Evolutionary conservation across 2,797 vertebrate species (phyloP).

Genomic region (Mormyrops boulengeri): DNA sequence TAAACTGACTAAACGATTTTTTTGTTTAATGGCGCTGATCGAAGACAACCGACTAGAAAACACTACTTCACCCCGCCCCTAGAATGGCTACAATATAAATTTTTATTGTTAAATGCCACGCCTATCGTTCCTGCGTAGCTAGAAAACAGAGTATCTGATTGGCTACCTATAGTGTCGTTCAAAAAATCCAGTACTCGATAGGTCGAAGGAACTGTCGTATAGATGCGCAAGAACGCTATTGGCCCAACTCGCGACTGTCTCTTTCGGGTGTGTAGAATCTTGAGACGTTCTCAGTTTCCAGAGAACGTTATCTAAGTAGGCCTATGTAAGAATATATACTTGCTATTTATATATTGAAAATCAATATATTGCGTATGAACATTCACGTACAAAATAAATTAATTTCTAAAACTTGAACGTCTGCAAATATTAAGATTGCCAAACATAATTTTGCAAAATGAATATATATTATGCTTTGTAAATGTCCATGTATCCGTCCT

Average conservation of each 20-base stretch:
- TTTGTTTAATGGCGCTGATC: constrained; percentile 15
- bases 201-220: neutral
- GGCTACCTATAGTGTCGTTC: neutral
- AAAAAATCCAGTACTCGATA: neutral
- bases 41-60: neutral
- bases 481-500: neutral
- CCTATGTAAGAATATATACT: neutral
- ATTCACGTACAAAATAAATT: neutral
- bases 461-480: neutral
- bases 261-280: neutral
- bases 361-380: neutral
- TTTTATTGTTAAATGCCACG: constrained; percentile 12
- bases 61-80: constrained; percentile 11
- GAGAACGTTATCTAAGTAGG: too few relatives aligned
- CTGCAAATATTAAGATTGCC: neutral
- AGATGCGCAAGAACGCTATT: neutral
- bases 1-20: neutral
- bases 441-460: neutral
- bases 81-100: constrained; percentile 1
- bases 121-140: neutral
- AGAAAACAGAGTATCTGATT: neutral
- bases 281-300: too few relatives aligned
- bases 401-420: neutral
- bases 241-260: neutral
- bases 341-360: neutral